These are phyloP conservation scores for Dicyrtoma fusca DNA, from an alignment of 2,888 invertebrate species.

Conservation along the genomic window DNA sequence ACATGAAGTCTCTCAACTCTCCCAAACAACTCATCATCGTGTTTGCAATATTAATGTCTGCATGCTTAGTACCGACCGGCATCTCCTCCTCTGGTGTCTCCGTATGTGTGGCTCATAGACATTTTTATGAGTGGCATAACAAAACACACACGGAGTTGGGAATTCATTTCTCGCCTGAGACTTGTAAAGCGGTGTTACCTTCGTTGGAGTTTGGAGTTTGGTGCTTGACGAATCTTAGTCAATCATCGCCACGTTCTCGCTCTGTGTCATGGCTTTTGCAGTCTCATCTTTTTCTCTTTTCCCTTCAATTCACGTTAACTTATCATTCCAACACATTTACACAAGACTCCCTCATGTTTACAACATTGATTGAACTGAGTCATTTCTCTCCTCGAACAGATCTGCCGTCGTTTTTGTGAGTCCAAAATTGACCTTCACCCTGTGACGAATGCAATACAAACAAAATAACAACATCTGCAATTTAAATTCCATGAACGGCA, in stretches of 20 bases:
- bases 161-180: slow-evolving; percentile 1
- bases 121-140: neutral
- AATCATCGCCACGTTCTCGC: slow-evolving; percentile 19
- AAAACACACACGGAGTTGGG: neutral
- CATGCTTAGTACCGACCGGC: slow-evolving; percentile 4
- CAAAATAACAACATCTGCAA: neutral
- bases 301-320: too few species aligned
- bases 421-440: slow-evolving; percentile 38
- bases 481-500: too few species aligned
- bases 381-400: neutral
- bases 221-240: slow-evolving; percentile 12
- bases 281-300: neutral
- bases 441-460: slow-evolving; percentile 4
- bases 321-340: too few species aligned
- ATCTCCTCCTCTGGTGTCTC: neutral
- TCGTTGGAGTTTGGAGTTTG: neutral
- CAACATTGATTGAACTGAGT: slow-evolving; percentile 7
- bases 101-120: neutral
- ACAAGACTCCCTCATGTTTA: slow-evolving; percentile 1
- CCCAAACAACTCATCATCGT: slow-evolving; percentile 24
- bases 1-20: neutral
- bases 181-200: slow-evolving; percentile 12
- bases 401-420: slow-evolving; percentile 3
- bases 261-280: neutral
- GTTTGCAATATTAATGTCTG: slow-evolving; percentile 28